Evolutionary conservation across 2,113 vertebrate species (phyloP), one percentile per base, ranked within the genome.

Genomic region (Neolamprologus modestus): DNA sequence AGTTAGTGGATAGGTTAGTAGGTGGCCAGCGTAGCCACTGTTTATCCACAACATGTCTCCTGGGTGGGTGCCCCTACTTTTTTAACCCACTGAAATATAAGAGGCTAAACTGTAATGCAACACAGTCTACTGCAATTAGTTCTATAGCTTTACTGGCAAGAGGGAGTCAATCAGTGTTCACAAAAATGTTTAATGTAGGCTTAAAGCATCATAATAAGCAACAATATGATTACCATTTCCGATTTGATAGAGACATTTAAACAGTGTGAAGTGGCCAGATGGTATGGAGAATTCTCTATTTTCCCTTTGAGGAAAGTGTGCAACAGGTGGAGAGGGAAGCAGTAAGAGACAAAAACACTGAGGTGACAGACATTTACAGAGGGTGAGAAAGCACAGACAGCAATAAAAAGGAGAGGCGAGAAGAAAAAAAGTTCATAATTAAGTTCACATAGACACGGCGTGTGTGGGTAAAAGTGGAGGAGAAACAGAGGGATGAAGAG

Each of bases 201-300:
- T 93, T 81, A 91, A 91, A 87, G 73, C 47, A 86, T 26, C 10
- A 53, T 28, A 28, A 54, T 47, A 13, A 40, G 28, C 45, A 45
- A 78, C 16, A 47, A 84, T 73, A 24, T 45, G 28, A 55, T 7
- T 81, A 42, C 26, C 45, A 89, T 83, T 55, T 52, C 24, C 47
- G 50, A 82, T 13, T 54, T 33, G 47, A 47, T 24, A n/a, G 42
- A n/a, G 35, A 57, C 54, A 87, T 85, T 54, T 86, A 59, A 90
- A 57, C 31, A 37, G 54, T 86, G 76, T 79, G 52, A 92, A 83
- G 87, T 81, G 85, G 80, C 81, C 89, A 91, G 85, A 92, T 92
- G 91, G 88, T 63, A 57, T 55, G 76, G 37, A 92, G 81, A 82
- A 89, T 55, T 54, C 47, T 90, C 85, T 84, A 78, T 84, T 78